These are phyloP conservation scores for Chrosomus eos DNA, from an alignment of 2,797 vertebrate genomes.

Conservation along the genomic window DNA sequence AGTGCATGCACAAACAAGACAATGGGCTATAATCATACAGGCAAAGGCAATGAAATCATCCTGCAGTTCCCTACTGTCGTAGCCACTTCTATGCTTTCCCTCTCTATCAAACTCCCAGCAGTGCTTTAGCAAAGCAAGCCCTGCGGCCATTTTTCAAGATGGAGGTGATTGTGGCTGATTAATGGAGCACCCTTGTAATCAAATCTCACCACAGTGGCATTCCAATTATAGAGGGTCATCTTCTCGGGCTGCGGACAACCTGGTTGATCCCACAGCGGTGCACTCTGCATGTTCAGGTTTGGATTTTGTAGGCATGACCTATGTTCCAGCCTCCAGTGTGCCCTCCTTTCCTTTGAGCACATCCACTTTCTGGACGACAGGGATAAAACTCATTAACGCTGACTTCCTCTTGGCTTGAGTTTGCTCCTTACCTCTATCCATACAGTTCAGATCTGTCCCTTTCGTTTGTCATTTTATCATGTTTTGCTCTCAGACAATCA, in stretches of 20 bases:
- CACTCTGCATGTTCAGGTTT: conserved; percentile 17
- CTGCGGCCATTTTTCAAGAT: conserved; percentile 39
- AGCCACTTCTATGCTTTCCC: conserved; percentile 9
- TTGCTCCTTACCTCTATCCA: conserved; percentile 58
- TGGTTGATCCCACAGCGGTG: conserved; percentile 10
- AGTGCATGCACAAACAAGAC: conserved; percentile 44
- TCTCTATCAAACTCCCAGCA: conserved; percentile 22
- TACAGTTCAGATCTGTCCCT: conserved; percentile 36
- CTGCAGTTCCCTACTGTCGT: conserved; percentile 36
- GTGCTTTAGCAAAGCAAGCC: conserved; percentile 22
- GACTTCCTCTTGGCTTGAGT: conserved; percentile 66
- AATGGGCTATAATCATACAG: conserved; percentile 57
- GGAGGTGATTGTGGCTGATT: conserved; percentile 46
- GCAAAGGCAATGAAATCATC: conserved; percentile 53
- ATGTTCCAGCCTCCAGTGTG: background rate
- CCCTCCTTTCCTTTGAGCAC: background rate
- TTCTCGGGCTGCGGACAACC: conserved; percentile 10
- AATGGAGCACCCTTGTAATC: conserved; percentile 38
- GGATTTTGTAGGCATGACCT: conserved; percentile 23
- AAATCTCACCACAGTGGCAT: conserved; percentile 32
- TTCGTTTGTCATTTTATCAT: background rate
- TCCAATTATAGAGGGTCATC: conserved; percentile 47
- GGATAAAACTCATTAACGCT: conserved; percentile 73
- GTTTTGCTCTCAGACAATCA: conserved; percentile 13
- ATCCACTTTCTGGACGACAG: conserved; percentile 36